These are phyloP conservation scores for Plebejus anna DNA, from an alignment of 2,888 invertebrate genomes.

Conservation along the genomic window DNA sequence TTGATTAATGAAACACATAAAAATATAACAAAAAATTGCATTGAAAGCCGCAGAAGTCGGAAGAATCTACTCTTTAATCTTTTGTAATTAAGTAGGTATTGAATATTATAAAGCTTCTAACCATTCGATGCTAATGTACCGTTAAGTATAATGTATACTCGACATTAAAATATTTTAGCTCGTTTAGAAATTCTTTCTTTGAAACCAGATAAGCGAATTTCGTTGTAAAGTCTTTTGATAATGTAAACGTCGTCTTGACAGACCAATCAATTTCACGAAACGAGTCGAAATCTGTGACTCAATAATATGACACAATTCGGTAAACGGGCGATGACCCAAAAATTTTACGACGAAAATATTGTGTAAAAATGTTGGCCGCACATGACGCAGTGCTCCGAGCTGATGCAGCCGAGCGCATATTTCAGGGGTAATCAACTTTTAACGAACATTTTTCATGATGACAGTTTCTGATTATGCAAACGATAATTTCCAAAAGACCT, in stretches of 20 bases:
- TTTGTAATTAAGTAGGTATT: neutral
- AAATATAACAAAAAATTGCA: too few species aligned
- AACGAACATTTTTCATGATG: neutral
- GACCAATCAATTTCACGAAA: neutral
- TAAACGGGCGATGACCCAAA: constrained; percentile 25
- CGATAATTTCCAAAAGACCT: neutral
- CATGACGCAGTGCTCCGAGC: neutral
- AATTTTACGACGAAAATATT: constrained; percentile 16
- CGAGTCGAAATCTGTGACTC: constrained; percentile 23
- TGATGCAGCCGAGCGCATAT: neutral
- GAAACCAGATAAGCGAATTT: constrained; percentile 20
- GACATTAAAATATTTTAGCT: constrained; percentile 4
- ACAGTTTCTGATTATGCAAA: neutral
- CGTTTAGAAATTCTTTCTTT: constrained; percentile 14
- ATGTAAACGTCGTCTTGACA: neutral
- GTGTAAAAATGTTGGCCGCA: constrained; percentile 7
- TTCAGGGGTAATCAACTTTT: constrained; percentile 2
- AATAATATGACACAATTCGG: constrained; percentile 26
- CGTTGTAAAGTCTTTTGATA: constrained; percentile 3
- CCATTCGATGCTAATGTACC: neutral
- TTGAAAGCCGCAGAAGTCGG: too few species aligned
- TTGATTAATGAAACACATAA: too few species aligned
- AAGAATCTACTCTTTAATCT: neutral
- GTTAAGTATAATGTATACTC: neutral
- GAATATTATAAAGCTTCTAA: neutral